Evolutionary conservation across 2,888 invertebrate species (phyloP), one percentile per base, ranked within the genome.

Genomic region (Hermaeophaga mercurialis): DNA sequence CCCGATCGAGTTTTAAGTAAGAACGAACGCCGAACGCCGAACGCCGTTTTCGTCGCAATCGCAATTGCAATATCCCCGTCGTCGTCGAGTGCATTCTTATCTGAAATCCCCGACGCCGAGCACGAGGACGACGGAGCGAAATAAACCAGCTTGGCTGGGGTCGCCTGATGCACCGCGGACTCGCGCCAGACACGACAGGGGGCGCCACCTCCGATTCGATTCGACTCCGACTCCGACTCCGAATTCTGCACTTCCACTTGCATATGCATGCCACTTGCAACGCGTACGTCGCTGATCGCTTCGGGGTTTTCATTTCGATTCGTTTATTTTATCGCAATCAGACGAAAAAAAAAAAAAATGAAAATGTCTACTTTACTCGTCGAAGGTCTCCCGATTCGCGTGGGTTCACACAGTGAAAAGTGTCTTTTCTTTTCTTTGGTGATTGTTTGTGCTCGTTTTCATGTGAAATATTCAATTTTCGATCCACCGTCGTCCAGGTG

Each of bases 181-280:
- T 47, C 54, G 39, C 17, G 56, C 60, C 56, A 64, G 64, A 64
- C 64, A 62, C 57, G 43, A 31, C 49, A 64, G 64, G 56, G 64
- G 48, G 60, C 62, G 62, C 64, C 19, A 28, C 54, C 45, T 59
- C 41, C 56, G 49, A 52, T 54, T 57, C 56, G 49, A 52, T 28
- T 24, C 24, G 31, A 38, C 34, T 44, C 43, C 31, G 36, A 44
- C 48, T 28, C 24, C 34, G 34, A 26, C 45, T 26, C 26, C 39
- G 49, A 54, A 54, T 54, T 56, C 60, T 3, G 59, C 59, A 59
- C 59, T 62, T 58, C 19, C 5, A 46, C 54, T 41, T 50, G 53
- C 62, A 59, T 38, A 62, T 62, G 62, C 62, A 62, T 34, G 11
- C 28, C 24, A 57, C 45, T 36, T 59, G 62, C 57, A 62, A 52